Evolutionary conservation across 1,140 invertebrate species (phyloP), one percentile per base, ranked within the genome.

Genomic region (Sitophilus oryzae): DNA sequence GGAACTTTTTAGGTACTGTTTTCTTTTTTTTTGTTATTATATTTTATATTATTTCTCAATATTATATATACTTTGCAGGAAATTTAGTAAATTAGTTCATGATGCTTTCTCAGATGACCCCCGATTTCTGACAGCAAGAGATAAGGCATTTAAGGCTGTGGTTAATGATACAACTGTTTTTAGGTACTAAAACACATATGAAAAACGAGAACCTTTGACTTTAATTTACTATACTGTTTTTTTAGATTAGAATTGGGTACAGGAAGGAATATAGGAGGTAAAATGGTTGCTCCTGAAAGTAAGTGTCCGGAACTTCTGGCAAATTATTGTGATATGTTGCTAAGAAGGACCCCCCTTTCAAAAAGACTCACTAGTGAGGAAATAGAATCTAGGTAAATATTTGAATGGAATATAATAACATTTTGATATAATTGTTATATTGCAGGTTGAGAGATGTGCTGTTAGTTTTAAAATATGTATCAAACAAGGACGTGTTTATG

Each of bases 401-500:
- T n/a, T n/a, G 8, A 48, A 6, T 11, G 11, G 11, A 19, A n/a
- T 34, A 18, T 47, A 30, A 8, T 34, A 10, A 20, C 8, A 10
- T 36, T 34, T n/a, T 15, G 21, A 0, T 6, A 20, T 41, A n/a
- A 10, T 11, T 8, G n/a, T 9, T 6, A 9, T n/a, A 9, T 9
- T 25, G 22, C 25, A 57, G 95, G 71, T 77, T 99, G 37, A 85
- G 81, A 70, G 91, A 97, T 81, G 93, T 98, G 55, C 74, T 98
- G 49, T 75, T 98, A 66, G 93, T 99, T 36, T 77, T 99, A 40
- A 99, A 99, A 75, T 99, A 99, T 76, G 94, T 99, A 43, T 91
- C 95, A 71, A 98, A 98, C 73, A 99, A 99, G 73, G 96, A 99
- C 79, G 94, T 99, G 5, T 99, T 99, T 71, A 99, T 99, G 96